Percentiles rank a stretch among this genome's conserved stretches.
These are phyloP conservation scores for Platyscapa corneri DNA, from an alignment of 1,140 invertebrate species.

Conservation along the genomic window DNA sequence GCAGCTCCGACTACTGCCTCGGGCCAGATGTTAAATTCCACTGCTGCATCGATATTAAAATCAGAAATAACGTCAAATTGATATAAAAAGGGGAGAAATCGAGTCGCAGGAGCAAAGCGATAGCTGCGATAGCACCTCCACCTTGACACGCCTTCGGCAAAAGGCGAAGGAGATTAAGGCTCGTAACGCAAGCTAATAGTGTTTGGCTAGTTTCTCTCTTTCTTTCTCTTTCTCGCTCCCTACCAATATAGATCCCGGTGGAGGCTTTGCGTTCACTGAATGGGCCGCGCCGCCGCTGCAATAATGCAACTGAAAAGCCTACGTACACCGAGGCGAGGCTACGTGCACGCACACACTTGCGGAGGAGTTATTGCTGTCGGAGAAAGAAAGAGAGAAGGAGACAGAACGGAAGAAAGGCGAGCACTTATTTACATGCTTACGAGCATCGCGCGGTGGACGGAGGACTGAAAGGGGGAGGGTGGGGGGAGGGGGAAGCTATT, in stretches of 20 bases:
- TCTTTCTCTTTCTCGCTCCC: background rate
- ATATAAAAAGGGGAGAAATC: background rate
- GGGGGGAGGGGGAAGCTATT: too few relatives aligned
- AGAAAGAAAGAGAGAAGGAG: constrained; percentile 53
- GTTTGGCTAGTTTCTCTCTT: constrained; percentile 17
- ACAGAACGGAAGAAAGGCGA: constrained; percentile 52
- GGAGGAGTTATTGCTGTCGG: background rate
- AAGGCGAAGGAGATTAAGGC: constrained; percentile 52
- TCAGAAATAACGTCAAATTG: background rate
- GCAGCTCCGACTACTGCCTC: too few relatives aligned
- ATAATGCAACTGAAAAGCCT: constrained; percentile 28
- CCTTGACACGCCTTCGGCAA: constrained; percentile 24
- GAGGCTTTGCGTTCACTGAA: constrained; percentile 18
- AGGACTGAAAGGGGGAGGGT: background rate
- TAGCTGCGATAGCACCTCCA: background rate
- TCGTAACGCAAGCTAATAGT: constrained; percentile 52
- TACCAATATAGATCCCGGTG: constrained; percentile 31
- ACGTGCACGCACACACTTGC: background rate
- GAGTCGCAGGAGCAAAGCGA: background rate
- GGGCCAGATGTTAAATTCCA: too few relatives aligned
- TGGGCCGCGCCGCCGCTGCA: constrained; percentile 17
- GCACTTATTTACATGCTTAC: constrained; percentile 6
- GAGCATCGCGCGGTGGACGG: background rate
- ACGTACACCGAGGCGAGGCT: background rate
- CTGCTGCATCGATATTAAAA: background rate